Conservation (phyloP, 2,888 invertebrate species). For the Cephus pulcher region DNA sequence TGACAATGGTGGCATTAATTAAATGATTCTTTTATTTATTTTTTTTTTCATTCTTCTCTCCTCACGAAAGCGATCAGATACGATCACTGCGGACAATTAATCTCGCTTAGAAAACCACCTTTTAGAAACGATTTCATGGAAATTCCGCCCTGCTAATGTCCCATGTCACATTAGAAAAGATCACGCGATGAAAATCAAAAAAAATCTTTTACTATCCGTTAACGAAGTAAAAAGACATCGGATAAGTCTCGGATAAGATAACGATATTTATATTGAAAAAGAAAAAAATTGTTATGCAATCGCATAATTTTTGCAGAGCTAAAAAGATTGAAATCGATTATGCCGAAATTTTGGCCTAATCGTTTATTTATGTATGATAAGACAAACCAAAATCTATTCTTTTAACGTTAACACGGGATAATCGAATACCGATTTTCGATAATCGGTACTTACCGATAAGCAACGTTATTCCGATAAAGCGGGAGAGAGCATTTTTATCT, state of each 20-base stretch:
- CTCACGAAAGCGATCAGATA: not conserved
- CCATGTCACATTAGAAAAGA: not conserved
- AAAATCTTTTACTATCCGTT: not conserved
- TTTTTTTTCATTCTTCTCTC: not conserved
- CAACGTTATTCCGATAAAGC: not conserved
- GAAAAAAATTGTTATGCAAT: not conserved
- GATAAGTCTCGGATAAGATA: not conserved
- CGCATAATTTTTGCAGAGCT: not conserved
- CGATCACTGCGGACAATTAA: not conserved
- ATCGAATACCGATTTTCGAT: not conserved
- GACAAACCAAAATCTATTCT: not conserved
- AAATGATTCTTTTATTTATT: constrained; percentile 1
- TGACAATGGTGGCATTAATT: constrained; percentile 4
- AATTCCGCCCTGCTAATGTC: not conserved
- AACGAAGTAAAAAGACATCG: not conserved
- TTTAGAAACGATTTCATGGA: not conserved
- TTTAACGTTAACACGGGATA: not conserved
- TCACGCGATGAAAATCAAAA: not conserved
- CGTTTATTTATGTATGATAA: not conserved
- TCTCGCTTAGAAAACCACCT: not conserved
- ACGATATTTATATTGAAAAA: not conserved
- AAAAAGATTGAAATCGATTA: not conserved
- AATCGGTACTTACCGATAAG: not conserved
- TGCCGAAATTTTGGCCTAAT: not conserved
- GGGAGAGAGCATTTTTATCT: not conserved